A percentile compares a stretch with the other conserved stretches of the same genome.
These are phyloP conservation scores for Peromyscus aztecus DNA, from an alignment of 2,797 vertebrate species.

Conservation along the genomic window DNA sequence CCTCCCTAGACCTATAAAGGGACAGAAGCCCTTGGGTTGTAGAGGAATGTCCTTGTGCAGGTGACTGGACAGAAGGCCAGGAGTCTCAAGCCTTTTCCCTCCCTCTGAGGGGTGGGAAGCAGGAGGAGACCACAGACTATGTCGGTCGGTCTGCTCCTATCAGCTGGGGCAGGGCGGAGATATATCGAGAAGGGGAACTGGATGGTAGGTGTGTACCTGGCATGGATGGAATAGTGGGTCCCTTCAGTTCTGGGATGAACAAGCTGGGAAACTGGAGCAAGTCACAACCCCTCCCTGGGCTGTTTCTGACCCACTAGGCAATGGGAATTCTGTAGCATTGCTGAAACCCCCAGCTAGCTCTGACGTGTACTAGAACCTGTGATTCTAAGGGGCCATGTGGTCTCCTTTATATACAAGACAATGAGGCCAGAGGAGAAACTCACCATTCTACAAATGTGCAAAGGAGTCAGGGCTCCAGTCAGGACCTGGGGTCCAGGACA, in stretches of 20 bases:
- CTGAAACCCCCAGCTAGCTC: neutral
- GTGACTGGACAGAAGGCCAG: neutral
- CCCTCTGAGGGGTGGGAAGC: neutral
- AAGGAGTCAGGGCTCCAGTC: neutral
- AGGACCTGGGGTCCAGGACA: neutral
- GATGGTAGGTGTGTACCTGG: neutral
- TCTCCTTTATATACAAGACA: neutral
- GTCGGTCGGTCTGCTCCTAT: rapidly evolving
- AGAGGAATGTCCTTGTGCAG: neutral
- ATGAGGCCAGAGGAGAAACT: neutral
- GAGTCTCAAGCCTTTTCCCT: neutral
- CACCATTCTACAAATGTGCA: neutral
- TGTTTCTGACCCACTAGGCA: neutral
- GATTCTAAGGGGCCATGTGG: neutral
- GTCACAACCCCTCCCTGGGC: neutral
- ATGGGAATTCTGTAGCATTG: neutral
- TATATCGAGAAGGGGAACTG: neutral
- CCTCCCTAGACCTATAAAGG: neutral
- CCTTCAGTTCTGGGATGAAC: neutral
- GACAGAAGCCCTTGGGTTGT: neutral
- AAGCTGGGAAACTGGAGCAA: neutral
- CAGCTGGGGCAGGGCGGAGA: neutral
- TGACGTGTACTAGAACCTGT: neutral
- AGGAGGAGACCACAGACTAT: neutral
- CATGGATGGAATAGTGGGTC: neutral